Base-by-base conservation (phyloP, 2,797 vertebrate genomes). In the Oceanodroma leucorhoa region DNA sequence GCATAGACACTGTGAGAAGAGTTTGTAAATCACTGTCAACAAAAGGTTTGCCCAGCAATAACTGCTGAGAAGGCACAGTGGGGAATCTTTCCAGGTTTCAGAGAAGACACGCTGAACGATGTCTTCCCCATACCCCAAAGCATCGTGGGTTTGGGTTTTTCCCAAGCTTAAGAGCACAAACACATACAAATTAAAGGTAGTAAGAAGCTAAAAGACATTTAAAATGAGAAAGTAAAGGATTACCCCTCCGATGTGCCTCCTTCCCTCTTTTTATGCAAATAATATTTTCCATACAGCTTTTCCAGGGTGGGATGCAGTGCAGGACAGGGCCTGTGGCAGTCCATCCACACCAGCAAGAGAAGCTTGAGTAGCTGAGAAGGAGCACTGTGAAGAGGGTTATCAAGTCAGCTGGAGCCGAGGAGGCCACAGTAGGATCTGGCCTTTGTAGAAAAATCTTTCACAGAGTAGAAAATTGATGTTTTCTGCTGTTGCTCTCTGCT, bases 191-290 rank as follows among this genome's bases (percentile, higher is more conserved):
- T 83, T 57, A 40, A 82, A 89, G 51, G 15, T 43, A 54, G 9
- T 50, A 24, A 29, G 34, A 91, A 64, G 20, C 30, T 76, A 40
- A 11, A 53, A 45, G n/a, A 34, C 18, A 51, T 93, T n/a, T 65
- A 14, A 89, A 88, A 65, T n/a, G 19, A 41, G 23, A 73, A 80
- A 66, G 30, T 34, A 55, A 82, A 67, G 20, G 8, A n/a, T 46
- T 71, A 5, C 1, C 2, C 3, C 24, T 62, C 15, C 1, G 0
- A 7, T 40, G 22, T 75, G 13, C 61, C 45, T 67, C 41, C 55
- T 58, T 87, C 34, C 15, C 15, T 73, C 34, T 64, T 82, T 48
- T 62, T 26, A 67, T 77, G 19, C 40, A 82, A 53, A 13, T 73
- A 58, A 2, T 76, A n/a, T 67, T 73, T 76, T 73, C 23, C 14